Evolutionary conservation across 2,797 vertebrate species (phyloP).

Genomic region (Mus spretus): DNA sequence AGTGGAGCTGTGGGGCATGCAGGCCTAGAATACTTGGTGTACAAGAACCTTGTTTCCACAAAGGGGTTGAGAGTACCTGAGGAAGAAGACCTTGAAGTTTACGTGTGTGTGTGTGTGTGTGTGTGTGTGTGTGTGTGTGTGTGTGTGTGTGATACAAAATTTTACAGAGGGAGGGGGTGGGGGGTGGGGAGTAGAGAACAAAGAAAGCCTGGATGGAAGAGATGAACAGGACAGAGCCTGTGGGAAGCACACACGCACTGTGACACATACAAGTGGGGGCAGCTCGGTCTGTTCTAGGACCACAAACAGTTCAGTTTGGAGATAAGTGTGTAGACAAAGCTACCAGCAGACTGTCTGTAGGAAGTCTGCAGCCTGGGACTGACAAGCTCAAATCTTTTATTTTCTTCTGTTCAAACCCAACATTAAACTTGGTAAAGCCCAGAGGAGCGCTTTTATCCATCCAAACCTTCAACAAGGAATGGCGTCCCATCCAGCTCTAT

Average conservation of each 20-base stretch:
- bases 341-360: constrained; percentile 26
- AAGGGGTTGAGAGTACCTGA: background rate
- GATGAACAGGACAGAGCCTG: constrained; percentile 14
- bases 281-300: constrained; percentile 26
- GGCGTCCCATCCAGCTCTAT: background rate
- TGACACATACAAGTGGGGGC: background rate
- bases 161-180: too few relatives aligned
- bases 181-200: background rate
- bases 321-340: constrained; percentile 46
- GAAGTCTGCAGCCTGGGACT: constrained; percentile 29
- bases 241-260: background rate
- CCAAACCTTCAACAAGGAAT: constrained; percentile 23
- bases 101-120: too few relatives aligned
- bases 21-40: background rate
- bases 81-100: background rate
- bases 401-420: constrained; percentile 54
- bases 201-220: constrained; percentile 14
- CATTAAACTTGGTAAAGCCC: constrained; percentile 30
- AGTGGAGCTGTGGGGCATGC: background rate
- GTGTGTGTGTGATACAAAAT: too few relatives aligned
- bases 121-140: too few relatives aligned
- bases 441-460: constrained; percentile 52
- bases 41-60: background rate
- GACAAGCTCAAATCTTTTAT: constrained; percentile 63
- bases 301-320: constrained; percentile 25